Evolutionary conservation across 1,140 invertebrate species (phyloP), one percentile per base, ranked within the genome.

Genomic region (Platyura marginata): DNA sequence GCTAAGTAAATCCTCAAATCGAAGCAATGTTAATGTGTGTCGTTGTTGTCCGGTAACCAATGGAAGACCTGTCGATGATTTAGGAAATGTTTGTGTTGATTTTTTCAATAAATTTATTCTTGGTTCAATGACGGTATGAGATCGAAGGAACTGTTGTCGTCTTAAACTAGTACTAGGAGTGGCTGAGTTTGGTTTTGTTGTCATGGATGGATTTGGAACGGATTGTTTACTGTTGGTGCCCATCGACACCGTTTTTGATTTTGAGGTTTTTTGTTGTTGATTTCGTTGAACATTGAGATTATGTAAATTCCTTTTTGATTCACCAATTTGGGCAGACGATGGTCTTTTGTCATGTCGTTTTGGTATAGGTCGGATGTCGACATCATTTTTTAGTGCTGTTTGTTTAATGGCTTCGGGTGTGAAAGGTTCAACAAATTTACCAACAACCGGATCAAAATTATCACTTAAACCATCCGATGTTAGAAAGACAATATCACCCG

Each of bases 401-500:
- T 20, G 18, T 18, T 38, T n/a, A 4, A 38, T 4, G 11, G n/a
- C 18, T 43, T 61, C 54, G 1, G 59, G 52, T 0, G 56, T 59
- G 51, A 54, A 53, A 19, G 52, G 49, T 11, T 82, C 65, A n/a
- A 85, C 85, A 59, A 93, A 88, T 64, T 89, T 89, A 5, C 88
- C 89, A 43, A 93, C 89, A 34, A 92, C 88, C 2, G 89, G 90
- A 66, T 93, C 89, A 60, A 92, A 90, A 57, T 93, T 93, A 55
- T 93, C 89, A 10, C 84, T 88, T 21, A 93, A 76, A n/a, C 89
- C 89, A 58, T 93, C 89, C 15, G 81, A 86, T 1, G 87, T 89
- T 11, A 94, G 68, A 56, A 91, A 88, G 23, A 94, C 80, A 48
- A 92, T 78, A 58, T 93, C 90, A 9, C 81, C 85, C 29, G 70